Evolutionary conservation across 2,797 vertebrate species (phyloP), one percentile per base, ranked within the genome.

Genomic region (Etheostoma nigrum): DNA sequence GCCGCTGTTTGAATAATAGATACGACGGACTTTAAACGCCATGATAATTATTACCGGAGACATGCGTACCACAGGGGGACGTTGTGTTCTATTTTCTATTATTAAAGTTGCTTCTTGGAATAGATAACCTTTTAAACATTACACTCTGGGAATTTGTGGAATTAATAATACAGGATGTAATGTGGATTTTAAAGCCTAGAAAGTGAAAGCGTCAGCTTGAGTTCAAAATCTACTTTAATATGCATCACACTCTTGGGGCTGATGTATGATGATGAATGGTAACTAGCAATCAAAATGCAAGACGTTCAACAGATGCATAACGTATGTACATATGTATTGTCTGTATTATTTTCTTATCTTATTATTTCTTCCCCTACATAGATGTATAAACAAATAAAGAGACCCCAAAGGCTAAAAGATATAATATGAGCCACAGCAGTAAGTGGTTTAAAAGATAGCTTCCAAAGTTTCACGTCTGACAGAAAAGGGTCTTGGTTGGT

Each of bases 21-120:
- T 64, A 48, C n/a, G 6, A 51, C 52, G 53, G 77, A 72, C 84
- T 89, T 75, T 51, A 74, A 91, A 72, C 58, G 40, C 47, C 15
- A 1, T 82, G 85, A 82, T 79, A 88, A 78, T 89, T 83, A 91
- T 86, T 82, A 69, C 48, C 15, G 11, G 61, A 66, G 85, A 91
- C 47, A 11, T 67, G 42, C 13, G 16, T 36, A 76, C 73, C 88
- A 76, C 77, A 54, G 52, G 63, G 79, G 83, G 48, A 74, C 5
- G 2, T 64, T 84, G 81, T 87, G 88, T 78, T 93, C 87, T 86
- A 88, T 86, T 89, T 93, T 91, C 89, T 90, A 88, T 89, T 90
- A 85, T 90, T 90, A 87, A 89, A 86, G 83, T 79, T 71, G 77
- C 69, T 69, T 89, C 91, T 90, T 89, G 85, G 84, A 94, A 93